Conservation (phyloP, 2,113 vertebrate genomes). For the Thalassoma bifasciatum region DNA sequence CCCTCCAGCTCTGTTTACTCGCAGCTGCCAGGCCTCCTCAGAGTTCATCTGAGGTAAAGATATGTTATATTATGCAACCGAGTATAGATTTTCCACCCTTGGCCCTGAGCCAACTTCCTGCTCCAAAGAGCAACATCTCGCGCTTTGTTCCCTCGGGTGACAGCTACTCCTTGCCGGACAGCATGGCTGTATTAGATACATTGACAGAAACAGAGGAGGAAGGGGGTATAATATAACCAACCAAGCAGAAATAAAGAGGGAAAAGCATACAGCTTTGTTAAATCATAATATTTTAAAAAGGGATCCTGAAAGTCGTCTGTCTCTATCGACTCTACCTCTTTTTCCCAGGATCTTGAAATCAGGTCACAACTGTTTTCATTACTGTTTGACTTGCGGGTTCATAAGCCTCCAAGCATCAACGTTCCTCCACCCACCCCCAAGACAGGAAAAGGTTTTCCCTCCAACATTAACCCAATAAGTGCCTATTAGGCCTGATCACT, state of each 20-base stretch:
- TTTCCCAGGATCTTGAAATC: constrained; percentile 68
- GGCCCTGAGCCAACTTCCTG: constrained; percentile 83
- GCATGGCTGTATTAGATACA: constrained; percentile 47
- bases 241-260: not conserved
- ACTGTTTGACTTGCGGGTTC: constrained; percentile 77
- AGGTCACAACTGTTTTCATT: constrained; percentile 79
- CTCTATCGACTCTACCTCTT: constrained; percentile 29
- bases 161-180: constrained; percentile 61
- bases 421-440: constrained; percentile 78
- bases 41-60: constrained; percentile 87
- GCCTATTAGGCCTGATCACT: constrained; percentile 47
- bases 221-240: constrained; percentile 26
- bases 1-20: constrained; percentile 75
- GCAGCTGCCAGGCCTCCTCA: constrained; percentile 82
- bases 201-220: constrained; percentile 27
- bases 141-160: constrained; percentile 74
- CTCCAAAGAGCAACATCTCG: constrained; percentile 70
- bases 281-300: constrained; percentile 6
- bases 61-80: constrained; percentile 86
- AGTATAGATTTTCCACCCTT: constrained; percentile 85
- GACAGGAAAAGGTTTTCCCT: constrained; percentile 80
- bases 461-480: constrained; percentile 79
- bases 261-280: not conserved
- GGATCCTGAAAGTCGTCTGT: constrained; percentile 28
- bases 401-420: constrained; percentile 73